phyloP scores from a whole-genome alignment of 2,888 invertebrate genomes.

The Galerucella calmariensis region DNA sequence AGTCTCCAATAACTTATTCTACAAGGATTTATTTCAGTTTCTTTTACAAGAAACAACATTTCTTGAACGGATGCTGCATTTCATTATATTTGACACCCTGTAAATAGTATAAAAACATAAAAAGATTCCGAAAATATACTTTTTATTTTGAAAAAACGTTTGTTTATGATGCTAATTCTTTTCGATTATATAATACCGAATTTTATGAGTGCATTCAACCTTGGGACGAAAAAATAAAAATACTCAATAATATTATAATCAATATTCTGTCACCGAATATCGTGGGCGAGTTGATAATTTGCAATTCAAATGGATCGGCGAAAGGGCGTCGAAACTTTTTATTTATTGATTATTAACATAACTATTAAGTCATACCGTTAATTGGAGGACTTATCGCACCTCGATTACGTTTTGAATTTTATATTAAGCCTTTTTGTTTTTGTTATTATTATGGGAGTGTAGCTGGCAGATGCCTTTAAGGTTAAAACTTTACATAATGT shows the following conservation, averaged over 20 bases:
- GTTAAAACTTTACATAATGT: neutral
- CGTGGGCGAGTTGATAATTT: constrained; percentile 22
- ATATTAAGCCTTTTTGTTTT: neutral
- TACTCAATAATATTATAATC: neutral
- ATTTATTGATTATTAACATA: constrained; percentile 27
- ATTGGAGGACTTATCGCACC: constrained; percentile 27
- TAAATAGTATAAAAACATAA: neutral
- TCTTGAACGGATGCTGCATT: no score
- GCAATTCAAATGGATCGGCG: constrained; percentile 21
- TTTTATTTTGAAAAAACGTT: neutral
- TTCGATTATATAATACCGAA: neutral
- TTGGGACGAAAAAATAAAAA: neutral
- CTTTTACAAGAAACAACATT: no score
- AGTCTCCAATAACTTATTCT: no score
- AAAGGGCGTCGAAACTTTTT: constrained; percentile 22
- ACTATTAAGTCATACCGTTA: constrained; percentile 18
- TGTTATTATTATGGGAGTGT: neutral
- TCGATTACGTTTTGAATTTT: neutral
- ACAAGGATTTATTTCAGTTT: no score
- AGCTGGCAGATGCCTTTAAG: neutral
- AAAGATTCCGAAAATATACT: neutral
- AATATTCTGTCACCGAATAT: neutral
- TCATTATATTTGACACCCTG: neutral
- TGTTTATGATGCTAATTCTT: neutral
- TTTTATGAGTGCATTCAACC: constrained; percentile 7